phyloP scores from a whole-genome alignment of 1,140 invertebrate genomes.

The Drosophila pseudoananassae region DNA sequence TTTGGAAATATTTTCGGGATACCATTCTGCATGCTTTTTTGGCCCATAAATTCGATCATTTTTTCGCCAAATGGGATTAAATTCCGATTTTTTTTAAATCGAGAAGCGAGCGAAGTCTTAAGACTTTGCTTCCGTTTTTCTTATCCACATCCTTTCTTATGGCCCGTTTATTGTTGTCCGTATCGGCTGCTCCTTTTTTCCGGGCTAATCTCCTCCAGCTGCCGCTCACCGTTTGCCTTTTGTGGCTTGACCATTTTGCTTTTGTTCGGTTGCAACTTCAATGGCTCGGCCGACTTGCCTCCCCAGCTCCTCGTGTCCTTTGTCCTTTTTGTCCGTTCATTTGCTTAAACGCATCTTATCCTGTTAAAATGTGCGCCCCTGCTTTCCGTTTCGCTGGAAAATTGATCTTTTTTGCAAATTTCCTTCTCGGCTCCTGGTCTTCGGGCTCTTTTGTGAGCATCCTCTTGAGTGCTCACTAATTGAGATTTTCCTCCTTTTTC shows the following conservation, averaged over 20 bases:
- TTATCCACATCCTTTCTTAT: slow-evolving; percentile 4
- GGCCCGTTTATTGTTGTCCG: slow-evolving; percentile 10
- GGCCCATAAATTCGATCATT: slow-evolving; percentile 11
- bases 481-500: slow-evolving; percentile 55
- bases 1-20: slow-evolving; percentile 42
- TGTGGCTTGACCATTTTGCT: slow-evolving; percentile 72
- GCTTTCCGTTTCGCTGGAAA: slow-evolving; percentile 57
- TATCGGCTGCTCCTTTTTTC: slow-evolving; percentile 27
- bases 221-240: slow-evolving; percentile 65
- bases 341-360: slow-evolving; percentile 73
- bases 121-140: slow-evolving; percentile 35
- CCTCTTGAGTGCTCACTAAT: slow-evolving; percentile 51
- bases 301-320: slow-evolving; percentile 21
- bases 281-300: slow-evolving; percentile 26
- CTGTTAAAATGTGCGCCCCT: slow-evolving; percentile 63
- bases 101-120: slow-evolving; percentile 27
- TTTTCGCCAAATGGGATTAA: slow-evolving; percentile 66
- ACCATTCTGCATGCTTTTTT: slow-evolving; percentile 46
- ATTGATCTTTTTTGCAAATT: slow-evolving; percentile 75
- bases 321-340: slow-evolving; percentile 61
- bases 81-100: slow-evolving; percentile 22
- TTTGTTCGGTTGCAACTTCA: slow-evolving; percentile 35
- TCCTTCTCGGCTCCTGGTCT: slow-evolving; percentile 49
- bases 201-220: slow-evolving; percentile 54
- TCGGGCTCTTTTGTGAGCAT: slow-evolving; percentile 24